These are phyloP conservation scores for Sinopyrophorus schimmeli DNA, from an alignment of 2,888 invertebrate genomes.

Conservation along the genomic window DNA sequence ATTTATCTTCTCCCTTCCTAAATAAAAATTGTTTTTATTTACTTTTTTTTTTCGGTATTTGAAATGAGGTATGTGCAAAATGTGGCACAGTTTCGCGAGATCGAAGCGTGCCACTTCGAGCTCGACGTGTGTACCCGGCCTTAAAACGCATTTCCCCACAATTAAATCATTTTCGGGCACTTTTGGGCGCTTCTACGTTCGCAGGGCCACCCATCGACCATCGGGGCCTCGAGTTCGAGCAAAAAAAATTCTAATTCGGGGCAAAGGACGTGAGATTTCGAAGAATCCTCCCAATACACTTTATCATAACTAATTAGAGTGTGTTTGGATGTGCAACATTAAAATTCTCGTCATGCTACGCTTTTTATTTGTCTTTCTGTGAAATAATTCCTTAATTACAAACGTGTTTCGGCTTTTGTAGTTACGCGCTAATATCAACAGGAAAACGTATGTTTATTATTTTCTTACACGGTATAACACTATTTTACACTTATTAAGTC, in stretches of 20 bases:
- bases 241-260: slow-evolving; percentile 2
- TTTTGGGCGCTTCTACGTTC: too few relatives aligned
- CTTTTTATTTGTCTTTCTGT: slow-evolving; percentile 14
- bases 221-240: neutral
- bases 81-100: too few relatives aligned
- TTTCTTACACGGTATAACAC: slow-evolving; percentile 22
- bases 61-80: too few relatives aligned
- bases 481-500: slow-evolving; percentile 31
- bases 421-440: slow-evolving; percentile 21
- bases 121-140: too few relatives aligned
- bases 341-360: slow-evolving; percentile 15
- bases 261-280: too few relatives aligned
- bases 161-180: too few relatives aligned
- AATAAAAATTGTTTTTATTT: too few relatives aligned
- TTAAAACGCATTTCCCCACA: neutral
- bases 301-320: slow-evolving; percentile 15
- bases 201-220: too few relatives aligned
- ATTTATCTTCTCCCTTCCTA: too few relatives aligned
- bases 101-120: too few relatives aligned
- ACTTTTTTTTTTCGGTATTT: too few relatives aligned
- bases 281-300: too few relatives aligned
- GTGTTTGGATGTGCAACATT: slow-evolving; percentile 20
- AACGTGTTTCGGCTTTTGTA: slow-evolving; percentile 25
- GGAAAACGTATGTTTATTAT: slow-evolving; percentile 18
- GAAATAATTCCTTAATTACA: slow-evolving; percentile 26